Base-by-base conservation (phyloP, 1,140 invertebrate species). In the Microvelia longipes region DNA sequence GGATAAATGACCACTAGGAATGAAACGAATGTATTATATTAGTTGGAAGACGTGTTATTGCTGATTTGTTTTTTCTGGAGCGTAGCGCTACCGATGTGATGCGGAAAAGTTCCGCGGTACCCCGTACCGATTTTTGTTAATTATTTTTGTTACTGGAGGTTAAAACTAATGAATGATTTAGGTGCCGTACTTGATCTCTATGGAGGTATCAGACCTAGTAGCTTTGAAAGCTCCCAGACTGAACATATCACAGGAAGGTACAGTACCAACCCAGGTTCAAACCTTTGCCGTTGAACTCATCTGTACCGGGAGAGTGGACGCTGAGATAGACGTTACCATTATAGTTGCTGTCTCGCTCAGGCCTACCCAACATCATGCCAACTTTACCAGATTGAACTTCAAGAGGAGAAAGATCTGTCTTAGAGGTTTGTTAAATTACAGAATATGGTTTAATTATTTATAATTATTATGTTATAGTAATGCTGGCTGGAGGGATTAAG, bases 331-430 rank as follows among this genome's bases (percentile, higher is more conserved):
- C 73, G 83, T 96, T 11, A 85, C 85, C 11, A 87, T 96, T 70
- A 86, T 87, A 66, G 84, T 96, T 73, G 94, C 94, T 78, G 88
- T 96, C 70, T 90, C 90, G 1, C 81, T 88, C 2, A 83, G 15
- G 85, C 61, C 83, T 84, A 60, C 82, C 83, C 24, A 78, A 81
- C 2, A 50, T 50, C 35, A 50, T 50, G 81, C 82, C 68, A 91
- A 91, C 77, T 84, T 86, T 0, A 94, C 91, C 1, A 85, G 85
- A 25, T 80, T 96, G 69, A 87, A 88, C 71, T 89, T 96, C 74
- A 85, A 85, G 65, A 80, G 94, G 60, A 89, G 88, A 75, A 96
- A 96, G 81, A 90, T 93, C 72, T 96, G 94, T 75, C 80, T 90
- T 1, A 70, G 25, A 50, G 69, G 69, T 70, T 1, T 27, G 29